Evolutionary conservation across 2,797 vertebrate genomes (phyloP).

Genomic region (Crocodylus rhombifer): DNA sequence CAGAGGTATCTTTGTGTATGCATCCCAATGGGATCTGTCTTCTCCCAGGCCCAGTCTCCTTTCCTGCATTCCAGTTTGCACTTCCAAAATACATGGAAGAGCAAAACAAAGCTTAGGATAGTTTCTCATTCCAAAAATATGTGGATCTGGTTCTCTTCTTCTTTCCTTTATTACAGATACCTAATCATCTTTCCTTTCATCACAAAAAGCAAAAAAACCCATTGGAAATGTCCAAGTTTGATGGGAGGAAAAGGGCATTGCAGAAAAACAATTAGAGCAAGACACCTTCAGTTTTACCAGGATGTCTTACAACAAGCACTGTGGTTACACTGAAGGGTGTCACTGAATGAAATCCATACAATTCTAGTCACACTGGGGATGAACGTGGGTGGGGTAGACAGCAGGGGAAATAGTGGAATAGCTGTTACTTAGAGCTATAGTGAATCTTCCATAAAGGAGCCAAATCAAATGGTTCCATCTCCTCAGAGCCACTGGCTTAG

Average conservation of each 20-base stretch:
- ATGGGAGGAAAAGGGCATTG: slow-evolving; percentile 63
- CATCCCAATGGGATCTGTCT: background rate
- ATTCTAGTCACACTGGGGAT: background rate
- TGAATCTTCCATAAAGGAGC: background rate
- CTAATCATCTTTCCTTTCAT: slow-evolving; percentile 73
- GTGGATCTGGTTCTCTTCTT: slow-evolving; percentile 71
- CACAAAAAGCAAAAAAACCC: slow-evolving; percentile 25
- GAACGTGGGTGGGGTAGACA: background rate
- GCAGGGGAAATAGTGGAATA: no score
- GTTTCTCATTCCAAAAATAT: slow-evolving; percentile 69
- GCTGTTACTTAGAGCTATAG: background rate
- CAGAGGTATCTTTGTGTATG: background rate
- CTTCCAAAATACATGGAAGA: slow-evolving; percentile 56
- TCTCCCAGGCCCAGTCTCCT: slow-evolving; percentile 21
- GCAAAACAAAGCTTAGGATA: slow-evolving; percentile 65
- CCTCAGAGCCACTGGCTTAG: background rate
- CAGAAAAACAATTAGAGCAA: slow-evolving; percentile 54
- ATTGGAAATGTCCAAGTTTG: slow-evolving; percentile 55
- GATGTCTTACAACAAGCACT: background rate
- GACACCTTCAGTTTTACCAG: slow-evolving; percentile 19
- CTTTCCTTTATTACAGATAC: slow-evolving; percentile 57
- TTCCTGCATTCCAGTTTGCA: slow-evolving; percentile 53
- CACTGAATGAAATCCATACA: background rate
- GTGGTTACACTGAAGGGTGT: background rate
- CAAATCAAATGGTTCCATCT: background rate